These are phyloP conservation scores for Anniella stebbinsi DNA, from an alignment of 2,797 vertebrate genomes.

Conservation along the genomic window DNA sequence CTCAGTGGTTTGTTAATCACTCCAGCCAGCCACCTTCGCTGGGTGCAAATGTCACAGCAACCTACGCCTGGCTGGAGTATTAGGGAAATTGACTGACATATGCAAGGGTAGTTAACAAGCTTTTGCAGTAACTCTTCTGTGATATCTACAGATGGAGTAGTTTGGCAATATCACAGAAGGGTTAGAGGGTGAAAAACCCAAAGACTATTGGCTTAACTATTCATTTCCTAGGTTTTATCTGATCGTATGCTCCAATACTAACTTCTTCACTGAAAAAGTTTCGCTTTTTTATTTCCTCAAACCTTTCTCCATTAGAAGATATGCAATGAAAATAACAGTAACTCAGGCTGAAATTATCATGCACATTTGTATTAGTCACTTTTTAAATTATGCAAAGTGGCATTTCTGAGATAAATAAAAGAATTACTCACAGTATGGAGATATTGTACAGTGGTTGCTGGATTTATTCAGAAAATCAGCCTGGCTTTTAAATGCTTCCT, in stretches of 20 bases:
- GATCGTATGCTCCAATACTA: background rate
- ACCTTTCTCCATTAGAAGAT: slow-evolving; percentile 1
- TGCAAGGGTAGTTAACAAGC: too few species aligned
- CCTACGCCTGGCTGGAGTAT: too few species aligned
- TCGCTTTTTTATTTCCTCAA: background rate
- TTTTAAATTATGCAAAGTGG: slow-evolving; percentile 15
- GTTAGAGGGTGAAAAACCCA: background rate
- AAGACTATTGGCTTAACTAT: background rate
- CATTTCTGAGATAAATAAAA: slow-evolving; percentile 1
- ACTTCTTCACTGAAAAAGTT: background rate
- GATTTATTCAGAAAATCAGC: background rate
- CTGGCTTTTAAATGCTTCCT: background rate
- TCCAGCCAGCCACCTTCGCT: too few species aligned
- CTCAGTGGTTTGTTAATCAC: too few species aligned
- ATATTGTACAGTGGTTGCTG: background rate
- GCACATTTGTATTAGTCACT: slow-evolving; percentile 8
- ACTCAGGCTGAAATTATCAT: background rate
- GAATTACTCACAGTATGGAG: background rate
- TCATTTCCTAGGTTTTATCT: background rate
- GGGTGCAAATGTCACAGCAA: too few species aligned
- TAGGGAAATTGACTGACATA: too few species aligned
- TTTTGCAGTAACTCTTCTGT: too few species aligned
- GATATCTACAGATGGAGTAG: background rate
- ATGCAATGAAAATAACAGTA: slow-evolving; percentile 22
- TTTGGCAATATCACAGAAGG: background rate